Percentiles rank a stretch among this genome's conserved stretches.
Evolutionary conservation across 1,140 invertebrate species (phyloP).

Genomic region (Meloidogyne exigua): DNA sequence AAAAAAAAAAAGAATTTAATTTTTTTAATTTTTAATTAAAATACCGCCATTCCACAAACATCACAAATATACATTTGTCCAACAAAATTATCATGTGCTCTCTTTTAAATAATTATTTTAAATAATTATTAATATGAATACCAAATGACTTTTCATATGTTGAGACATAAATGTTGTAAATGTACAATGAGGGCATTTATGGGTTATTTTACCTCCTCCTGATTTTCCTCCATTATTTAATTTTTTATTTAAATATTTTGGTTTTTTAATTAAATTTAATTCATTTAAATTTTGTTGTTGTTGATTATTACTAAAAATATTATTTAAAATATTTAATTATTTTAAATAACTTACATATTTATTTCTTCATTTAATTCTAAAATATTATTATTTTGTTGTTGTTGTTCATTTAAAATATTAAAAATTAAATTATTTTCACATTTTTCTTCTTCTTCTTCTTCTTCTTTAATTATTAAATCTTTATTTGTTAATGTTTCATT

Average conservation of each 20-base stretch:
- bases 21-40: neutral
- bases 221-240: neutral
- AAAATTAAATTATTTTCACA: neutral
- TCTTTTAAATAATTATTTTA: conserved; percentile 48
- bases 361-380: neutral
- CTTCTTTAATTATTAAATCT: neutral
- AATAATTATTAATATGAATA: conserved; percentile 9
- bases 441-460: neutral
- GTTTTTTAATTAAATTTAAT: neutral
- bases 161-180: conserved; percentile 63
- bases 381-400: neutral
- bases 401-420: too few relatives aligned
- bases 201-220: conserved; percentile 44
- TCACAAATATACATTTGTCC: conserved; percentile 59
- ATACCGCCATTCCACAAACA: conserved; percentile 27
- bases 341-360: neutral
- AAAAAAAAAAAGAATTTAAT: conserved; percentile 69
- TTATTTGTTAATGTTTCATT: neutral
- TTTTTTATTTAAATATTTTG: conserved; percentile 15
- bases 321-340: too few relatives aligned
- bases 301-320: neutral
- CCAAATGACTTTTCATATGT: conserved; percentile 64
- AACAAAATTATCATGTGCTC: conserved; percentile 72
- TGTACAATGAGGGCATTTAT: conserved; percentile 61
- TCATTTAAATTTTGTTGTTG: neutral